These are phyloP conservation scores for Actias luna DNA, from an alignment of 2,888 invertebrate species.

Conservation along the genomic window DNA sequence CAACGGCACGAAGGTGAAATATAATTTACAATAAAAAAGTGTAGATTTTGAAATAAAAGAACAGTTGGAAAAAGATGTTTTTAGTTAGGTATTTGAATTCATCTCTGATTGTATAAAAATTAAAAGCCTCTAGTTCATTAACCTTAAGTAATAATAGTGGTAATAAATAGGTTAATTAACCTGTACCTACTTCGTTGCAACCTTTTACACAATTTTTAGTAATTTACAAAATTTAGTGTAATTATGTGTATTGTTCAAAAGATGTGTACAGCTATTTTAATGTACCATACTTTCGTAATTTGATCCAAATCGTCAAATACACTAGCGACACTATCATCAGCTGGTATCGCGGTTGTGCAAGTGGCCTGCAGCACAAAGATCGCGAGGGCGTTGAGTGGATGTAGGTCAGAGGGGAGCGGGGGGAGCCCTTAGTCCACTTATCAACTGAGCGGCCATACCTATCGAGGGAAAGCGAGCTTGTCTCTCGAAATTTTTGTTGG, in stretches of 20 bases:
- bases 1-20: background rate
- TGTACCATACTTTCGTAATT: constrained; percentile 39
- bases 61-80: background rate
- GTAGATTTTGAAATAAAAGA: background rate
- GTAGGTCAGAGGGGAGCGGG: constrained; percentile 59
- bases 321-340: constrained; percentile 67
- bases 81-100: background rate
- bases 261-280: background rate
- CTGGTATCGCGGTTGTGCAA: constrained; percentile 78
- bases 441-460: constrained; percentile 57
- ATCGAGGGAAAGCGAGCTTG: constrained; percentile 68
- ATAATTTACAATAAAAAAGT: background rate
- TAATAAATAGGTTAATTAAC: too few relatives aligned
- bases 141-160: too few relatives aligned
- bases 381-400: constrained; percentile 68
- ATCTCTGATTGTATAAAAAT: background rate
- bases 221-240: too few relatives aligned
- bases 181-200: too few relatives aligned
- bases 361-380: constrained; percentile 76
- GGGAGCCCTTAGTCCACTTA: constrained; percentile 79
- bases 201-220: too few relatives aligned
- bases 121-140: too few relatives aligned
- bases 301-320: constrained; percentile 46
- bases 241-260: background rate
- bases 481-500: constrained; percentile 64